phyloP scores from a whole-genome alignment of 2,113 vertebrate species.

The Toxostoma redivivum region DNA sequence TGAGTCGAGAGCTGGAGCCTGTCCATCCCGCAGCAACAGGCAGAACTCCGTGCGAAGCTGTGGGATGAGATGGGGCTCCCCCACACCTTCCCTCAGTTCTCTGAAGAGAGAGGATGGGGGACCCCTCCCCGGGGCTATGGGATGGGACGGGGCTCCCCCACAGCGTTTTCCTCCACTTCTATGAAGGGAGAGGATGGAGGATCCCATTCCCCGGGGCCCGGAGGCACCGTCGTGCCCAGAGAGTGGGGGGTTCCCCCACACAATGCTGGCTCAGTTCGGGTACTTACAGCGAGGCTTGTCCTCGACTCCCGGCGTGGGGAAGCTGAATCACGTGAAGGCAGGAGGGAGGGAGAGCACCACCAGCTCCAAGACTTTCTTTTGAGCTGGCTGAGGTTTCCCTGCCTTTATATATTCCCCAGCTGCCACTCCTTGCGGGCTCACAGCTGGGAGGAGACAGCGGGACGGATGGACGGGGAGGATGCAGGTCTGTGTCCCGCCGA shows the following conservation, averaged over 20 bases:
- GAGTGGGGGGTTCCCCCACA: not conserved
- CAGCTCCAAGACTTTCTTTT: slow-evolving; percentile 2
- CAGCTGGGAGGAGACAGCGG: slow-evolving; percentile 60
- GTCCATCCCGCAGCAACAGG: not conserved
- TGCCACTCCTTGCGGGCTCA: slow-evolving; percentile 39
- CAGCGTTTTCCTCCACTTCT: not conserved
- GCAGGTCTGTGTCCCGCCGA: not conserved
- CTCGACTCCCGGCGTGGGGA: not conserved
- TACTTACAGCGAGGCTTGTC: slow-evolving; percentile 34
- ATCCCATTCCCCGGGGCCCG: not conserved
- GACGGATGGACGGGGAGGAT: slow-evolving; percentile 18
- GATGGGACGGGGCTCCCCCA: not conserved
- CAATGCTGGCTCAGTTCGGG: not conserved
- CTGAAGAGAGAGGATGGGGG: not conserved
- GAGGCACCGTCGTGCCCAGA: not conserved
- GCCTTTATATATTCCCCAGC: slow-evolving; percentile 48
- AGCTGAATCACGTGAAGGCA: slow-evolving; percentile 30
- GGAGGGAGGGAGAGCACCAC: not conserved
- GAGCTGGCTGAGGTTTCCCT: slow-evolving; percentile 14
- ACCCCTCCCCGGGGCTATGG: not conserved
- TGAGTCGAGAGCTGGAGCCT: not conserved
- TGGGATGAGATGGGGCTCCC: not conserved
- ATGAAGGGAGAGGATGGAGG: not conserved
- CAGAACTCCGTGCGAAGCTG: not conserved
- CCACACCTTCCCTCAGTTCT: not conserved